Evolutionary conservation across 2,113 vertebrate genomes (phyloP).

Genomic region (Entosphenus tridentatus): DNA sequence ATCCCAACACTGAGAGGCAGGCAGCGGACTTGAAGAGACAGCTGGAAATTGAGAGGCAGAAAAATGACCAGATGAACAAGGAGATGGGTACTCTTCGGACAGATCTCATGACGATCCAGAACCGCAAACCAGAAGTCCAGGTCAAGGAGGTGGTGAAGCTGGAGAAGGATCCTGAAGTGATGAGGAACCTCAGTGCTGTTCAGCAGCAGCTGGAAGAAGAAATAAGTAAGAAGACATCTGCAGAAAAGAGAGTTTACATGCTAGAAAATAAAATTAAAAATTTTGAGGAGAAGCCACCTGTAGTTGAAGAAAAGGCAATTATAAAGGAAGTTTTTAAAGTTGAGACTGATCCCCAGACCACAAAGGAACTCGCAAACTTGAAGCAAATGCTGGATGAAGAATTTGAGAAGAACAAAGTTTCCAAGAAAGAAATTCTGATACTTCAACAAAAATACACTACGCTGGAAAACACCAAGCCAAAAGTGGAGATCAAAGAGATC

Average conservation of each 20-base stretch:
- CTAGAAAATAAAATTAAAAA: background rate
- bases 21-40: background rate
- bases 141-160: conserved; percentile 66
- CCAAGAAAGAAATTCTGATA: background rate
- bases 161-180: conserved; percentile 72
- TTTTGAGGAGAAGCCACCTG: background rate
- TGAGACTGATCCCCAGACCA: conserved; percentile 50
- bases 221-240: conserved; percentile 21
- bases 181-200: conserved; percentile 38
- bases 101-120: background rate
- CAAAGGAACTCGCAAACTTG: conserved; percentile 35
- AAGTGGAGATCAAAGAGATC: conserved; percentile 19
- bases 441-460: background rate
- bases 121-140: conserved; percentile 48
- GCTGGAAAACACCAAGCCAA: background rate
- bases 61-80: background rate
- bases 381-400: conserved; percentile 31
- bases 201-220: conserved; percentile 64
- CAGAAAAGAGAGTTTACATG: background rate
- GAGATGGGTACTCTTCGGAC: background rate
- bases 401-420: conserved; percentile 12
- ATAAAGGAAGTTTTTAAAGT: conserved; percentile 68
- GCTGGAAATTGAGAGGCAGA: conserved; percentile 14
- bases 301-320: conserved; percentile 20
- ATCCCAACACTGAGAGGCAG: conserved; percentile 27